These are phyloP conservation scores for Ooceraea biroi DNA, from an alignment of 1,140 invertebrate genomes.

Conservation along the genomic window DNA sequence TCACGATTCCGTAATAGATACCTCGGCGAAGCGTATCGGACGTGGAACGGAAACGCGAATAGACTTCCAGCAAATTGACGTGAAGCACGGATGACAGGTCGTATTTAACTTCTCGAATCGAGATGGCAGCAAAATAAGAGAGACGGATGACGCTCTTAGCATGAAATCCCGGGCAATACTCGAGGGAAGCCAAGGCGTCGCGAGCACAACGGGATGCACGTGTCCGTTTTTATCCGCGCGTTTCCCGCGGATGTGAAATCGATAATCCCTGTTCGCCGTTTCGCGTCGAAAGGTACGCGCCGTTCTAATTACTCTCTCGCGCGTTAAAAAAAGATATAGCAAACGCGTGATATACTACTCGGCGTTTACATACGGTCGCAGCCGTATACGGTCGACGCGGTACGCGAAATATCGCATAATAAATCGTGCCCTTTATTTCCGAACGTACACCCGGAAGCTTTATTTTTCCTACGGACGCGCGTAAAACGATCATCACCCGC, in stretches of 20 bases:
- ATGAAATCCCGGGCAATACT: conserved; percentile 25
- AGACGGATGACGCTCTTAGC: conserved; percentile 22
- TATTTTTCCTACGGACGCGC: conserved; percentile 43
- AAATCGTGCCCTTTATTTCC: conserved; percentile 59
- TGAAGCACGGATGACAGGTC: conserved; percentile 14
- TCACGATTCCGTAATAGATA: neutral
- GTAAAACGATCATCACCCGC: conserved; percentile 40
- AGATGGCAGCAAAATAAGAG: conserved; percentile 22
- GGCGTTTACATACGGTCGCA: conserved; percentile 28
- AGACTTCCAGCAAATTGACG: conserved; percentile 7
- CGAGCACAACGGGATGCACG: neutral
- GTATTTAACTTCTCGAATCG: conserved; percentile 24
- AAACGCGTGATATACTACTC: conserved; percentile 37
- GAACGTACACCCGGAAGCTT: conserved; percentile 44
- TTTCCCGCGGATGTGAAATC: conserved; percentile 36
- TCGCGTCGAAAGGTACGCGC: conserved; percentile 13
- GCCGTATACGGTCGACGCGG: neutral
- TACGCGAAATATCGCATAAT: conserved; percentile 57
- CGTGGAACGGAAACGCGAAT: neutral
- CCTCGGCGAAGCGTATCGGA: neutral
- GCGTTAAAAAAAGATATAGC: conserved; percentile 43
- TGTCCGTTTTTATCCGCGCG: conserved; percentile 11
- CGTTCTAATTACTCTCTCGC: conserved; percentile 44
- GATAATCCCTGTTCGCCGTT: conserved; percentile 39
- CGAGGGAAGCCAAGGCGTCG: neutral